Conservation (phyloP, 2,113 vertebrate species). For the Protobothrops mucrosquamatus region DNA sequence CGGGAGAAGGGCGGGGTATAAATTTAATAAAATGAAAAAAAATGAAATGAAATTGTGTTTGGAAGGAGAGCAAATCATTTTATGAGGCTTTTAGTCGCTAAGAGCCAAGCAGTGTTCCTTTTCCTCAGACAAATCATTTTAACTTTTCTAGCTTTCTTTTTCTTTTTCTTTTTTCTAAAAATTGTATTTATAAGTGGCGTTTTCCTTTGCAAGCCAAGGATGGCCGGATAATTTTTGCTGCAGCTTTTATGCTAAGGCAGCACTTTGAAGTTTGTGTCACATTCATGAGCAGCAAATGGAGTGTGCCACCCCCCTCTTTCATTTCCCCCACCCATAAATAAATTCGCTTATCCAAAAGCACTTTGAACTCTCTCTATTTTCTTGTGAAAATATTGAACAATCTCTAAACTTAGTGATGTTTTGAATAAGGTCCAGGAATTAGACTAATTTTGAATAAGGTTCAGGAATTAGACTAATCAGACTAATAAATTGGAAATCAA, state of each 20-base stretch:
- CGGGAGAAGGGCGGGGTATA: too few relatives aligned
- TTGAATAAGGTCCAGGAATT: neutral
- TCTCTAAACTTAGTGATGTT: neutral
- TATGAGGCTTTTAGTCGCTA: neutral
- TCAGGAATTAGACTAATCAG: neutral
- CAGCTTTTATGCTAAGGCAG: neutral
- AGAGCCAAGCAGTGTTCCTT: neutral
- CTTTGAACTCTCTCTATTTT: neutral
- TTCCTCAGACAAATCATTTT: neutral
- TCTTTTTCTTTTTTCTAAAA: neutral
- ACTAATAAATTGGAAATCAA: neutral
- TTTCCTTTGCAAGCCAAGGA: neutral
- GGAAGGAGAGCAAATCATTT: too few relatives aligned
- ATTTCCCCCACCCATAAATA: neutral
- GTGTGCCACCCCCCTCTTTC: neutral
- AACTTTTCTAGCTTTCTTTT: neutral
- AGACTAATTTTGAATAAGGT: neutral
- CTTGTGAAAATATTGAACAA: neutral
- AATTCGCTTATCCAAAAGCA: neutral
- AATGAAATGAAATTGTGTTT: too few relatives aligned
- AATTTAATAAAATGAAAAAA: too few relatives aligned
- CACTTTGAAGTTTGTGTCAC: neutral
- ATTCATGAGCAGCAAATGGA: constrained; percentile 7
- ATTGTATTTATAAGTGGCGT: neutral
- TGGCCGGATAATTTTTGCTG: neutral